Base-by-base conservation (phyloP, 2,888 invertebrate genomes). In the Actias luna region DNA sequence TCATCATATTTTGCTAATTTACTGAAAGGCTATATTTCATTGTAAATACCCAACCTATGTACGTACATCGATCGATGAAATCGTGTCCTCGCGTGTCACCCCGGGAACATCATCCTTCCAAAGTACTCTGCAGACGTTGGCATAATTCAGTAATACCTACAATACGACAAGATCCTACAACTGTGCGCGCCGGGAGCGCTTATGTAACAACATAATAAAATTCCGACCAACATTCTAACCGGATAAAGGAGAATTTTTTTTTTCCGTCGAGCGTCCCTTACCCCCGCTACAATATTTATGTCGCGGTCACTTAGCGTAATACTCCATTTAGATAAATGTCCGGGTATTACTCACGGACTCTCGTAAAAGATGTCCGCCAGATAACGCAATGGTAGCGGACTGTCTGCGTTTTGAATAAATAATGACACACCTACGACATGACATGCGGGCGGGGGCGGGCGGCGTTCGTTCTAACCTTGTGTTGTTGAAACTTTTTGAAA, bases 261-360 rank as follows among this genome's bases (percentile, higher is more conserved):
- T 36, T 50, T 36, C 36, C 59, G 36, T 39, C 39, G 59, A 58
- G 27, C 36, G 22, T 42, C 55, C 52, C 63, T 39, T 46, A 58
- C 58, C 35, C 61, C 29, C 39, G 64, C 62, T 67, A 59, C 61
- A 70, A 63, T 62, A 74, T 74, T 73, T 69, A 67, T 35, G 66
- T 66, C 64, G 64, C 68, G 68, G 67, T 68, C 71, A 74, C 64
- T 69, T 55, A 60, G 55, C 58, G 31, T 66, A 55, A 69, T 66
- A 63, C 58, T 65, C 65, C 65, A 63, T 72, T 69, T 69, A 67
- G 63, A 69, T 58, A 74, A 68, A 69, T 61, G 70, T 69, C 73
- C 67, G 67, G 70, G 70, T 68, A 66, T 64, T 65, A 62, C 58
- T 63, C 61, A 50, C 61, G 61, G 62, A 62, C 63, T 61, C 35